phyloP scores from a whole-genome alignment of 2,797 vertebrate species.

The Hybognathus amarus region DNA sequence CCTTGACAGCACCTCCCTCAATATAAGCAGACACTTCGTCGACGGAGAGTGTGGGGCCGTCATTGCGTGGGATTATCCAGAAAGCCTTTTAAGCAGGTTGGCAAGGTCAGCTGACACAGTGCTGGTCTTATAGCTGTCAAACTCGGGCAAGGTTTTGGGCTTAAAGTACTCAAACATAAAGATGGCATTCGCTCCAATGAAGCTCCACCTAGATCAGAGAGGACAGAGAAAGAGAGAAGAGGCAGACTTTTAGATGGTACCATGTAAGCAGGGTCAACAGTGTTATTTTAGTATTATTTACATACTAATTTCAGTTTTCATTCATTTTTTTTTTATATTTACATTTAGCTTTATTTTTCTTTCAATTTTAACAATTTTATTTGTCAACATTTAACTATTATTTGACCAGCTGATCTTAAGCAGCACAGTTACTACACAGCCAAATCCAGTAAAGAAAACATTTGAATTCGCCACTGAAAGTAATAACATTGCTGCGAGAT shows the following conservation, averaged over 20 bases:
- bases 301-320: background rate
- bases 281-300: background rate
- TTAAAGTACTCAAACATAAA: constrained; percentile 99
- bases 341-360: background rate
- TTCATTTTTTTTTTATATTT: background rate
- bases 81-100: constrained; percentile 91
- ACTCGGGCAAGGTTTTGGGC: constrained; percentile 95
- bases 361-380: background rate
- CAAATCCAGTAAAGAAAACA: too few species aligned
- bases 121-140: constrained; percentile 99
- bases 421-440: too few species aligned
- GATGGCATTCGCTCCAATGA: constrained; percentile 88
- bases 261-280: background rate
- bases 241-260: background rate
- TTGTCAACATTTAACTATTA: background rate
- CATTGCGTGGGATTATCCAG: constrained; percentile 85
- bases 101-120: constrained; percentile 96
- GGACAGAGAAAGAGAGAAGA: background rate
- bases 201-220: constrained; percentile 85
- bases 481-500: too few species aligned
- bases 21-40: constrained; percentile 92
- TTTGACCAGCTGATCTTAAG: too few species aligned
- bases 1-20: constrained; percentile 87
- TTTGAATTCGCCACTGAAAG: too few species aligned
- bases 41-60: constrained; percentile 85